Evolutionary conservation across 2,113 vertebrate genomes (phyloP).

Genomic region (Planiliza haematocheilus): DNA sequence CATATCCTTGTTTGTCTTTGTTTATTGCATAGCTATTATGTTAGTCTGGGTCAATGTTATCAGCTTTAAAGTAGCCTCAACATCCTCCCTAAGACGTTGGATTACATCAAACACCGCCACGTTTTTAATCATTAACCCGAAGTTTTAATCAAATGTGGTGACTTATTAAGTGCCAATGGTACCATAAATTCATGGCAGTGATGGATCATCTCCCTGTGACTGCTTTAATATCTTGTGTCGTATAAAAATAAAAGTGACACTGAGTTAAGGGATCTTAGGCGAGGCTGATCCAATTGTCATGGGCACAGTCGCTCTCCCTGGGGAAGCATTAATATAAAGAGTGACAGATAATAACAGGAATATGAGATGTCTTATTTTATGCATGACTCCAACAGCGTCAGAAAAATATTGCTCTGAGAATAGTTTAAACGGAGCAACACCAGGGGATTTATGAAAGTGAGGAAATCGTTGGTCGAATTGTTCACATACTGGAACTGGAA

Average conservation of each 20-base stretch:
- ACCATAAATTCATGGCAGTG: conserved; percentile 2
- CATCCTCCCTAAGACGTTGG: background rate
- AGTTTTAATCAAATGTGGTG: conserved; percentile 8
- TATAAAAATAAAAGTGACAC: conserved; percentile 10
- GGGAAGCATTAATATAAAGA: conserved; percentile 24
- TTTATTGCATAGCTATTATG: too few species aligned
- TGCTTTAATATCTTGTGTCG: conserved; percentile 20
- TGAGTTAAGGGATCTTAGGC: conserved; percentile 29
- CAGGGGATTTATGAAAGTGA: conserved; percentile 3
- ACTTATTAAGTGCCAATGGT: background rate
- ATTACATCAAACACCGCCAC: background rate
- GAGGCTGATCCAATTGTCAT: conserved; percentile 32
- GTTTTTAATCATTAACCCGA: conserved; percentile 2
- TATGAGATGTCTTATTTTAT: conserved; percentile 20
- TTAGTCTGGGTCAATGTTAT: too few species aligned
- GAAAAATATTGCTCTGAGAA: background rate
- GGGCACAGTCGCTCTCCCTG: background rate
- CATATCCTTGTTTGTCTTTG: too few species aligned
- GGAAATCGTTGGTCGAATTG: background rate
- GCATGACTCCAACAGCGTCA: background rate
- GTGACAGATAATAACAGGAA: conserved; percentile 14
- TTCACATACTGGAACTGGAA: conserved; percentile 1
- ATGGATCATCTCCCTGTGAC: conserved; percentile 7
- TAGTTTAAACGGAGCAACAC: background rate
- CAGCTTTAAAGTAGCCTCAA: conserved; percentile 1